These are phyloP conservation scores for Romanogobio albipinnatus DNA, from an alignment of 2,113 vertebrate species.

Conservation along the genomic window DNA sequence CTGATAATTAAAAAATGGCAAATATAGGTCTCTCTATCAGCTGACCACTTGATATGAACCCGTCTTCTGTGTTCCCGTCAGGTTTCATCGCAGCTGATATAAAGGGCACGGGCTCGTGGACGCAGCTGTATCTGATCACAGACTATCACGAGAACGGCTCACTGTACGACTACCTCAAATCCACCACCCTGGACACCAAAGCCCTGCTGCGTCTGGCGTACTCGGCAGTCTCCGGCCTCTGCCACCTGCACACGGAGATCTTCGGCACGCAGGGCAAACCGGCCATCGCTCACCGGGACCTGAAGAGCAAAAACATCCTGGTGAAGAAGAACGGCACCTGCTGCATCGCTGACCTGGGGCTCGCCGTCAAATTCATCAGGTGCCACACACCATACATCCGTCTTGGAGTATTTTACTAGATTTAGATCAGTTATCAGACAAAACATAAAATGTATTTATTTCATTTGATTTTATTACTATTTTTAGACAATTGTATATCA, in stretches of 20 bases:
- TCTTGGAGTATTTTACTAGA: no score
- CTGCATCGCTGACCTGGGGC: slow-evolving; percentile 93
- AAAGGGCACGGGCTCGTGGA: slow-evolving; percentile 98
- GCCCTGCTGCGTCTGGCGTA: slow-evolving; percentile 90
- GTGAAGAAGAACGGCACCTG: slow-evolving; percentile 96
- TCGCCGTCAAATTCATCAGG: slow-evolving; percentile 98
- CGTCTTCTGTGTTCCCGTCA: slow-evolving; percentile 55
- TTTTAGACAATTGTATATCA: no score
- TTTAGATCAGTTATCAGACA: no score
- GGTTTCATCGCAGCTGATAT: slow-evolving; percentile 98
- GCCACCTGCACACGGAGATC: slow-evolving; percentile 97
- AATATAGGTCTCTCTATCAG: background rate
- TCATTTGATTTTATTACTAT: no score
- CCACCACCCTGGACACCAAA: slow-evolving; percentile 89
- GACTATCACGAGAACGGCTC: slow-evolving; percentile 97
- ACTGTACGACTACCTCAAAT: slow-evolving; percentile 94
- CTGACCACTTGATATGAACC: background rate
- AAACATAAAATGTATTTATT: no score
- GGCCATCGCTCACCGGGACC: slow-evolving; percentile 94
- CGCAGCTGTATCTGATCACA: slow-evolving; percentile 95
- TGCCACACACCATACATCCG: slow-evolving; percentile 53
- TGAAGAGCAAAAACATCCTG: slow-evolving; percentile 98
- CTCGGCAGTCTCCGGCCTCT: slow-evolving; percentile 91
- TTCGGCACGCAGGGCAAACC: slow-evolving; percentile 97
- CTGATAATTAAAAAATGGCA: background rate